A percentile compares a stretch with the other conserved stretches of the same genome.
Conservation (phyloP, 2,888 invertebrate genomes). For the Portevinia maculata region DNA sequence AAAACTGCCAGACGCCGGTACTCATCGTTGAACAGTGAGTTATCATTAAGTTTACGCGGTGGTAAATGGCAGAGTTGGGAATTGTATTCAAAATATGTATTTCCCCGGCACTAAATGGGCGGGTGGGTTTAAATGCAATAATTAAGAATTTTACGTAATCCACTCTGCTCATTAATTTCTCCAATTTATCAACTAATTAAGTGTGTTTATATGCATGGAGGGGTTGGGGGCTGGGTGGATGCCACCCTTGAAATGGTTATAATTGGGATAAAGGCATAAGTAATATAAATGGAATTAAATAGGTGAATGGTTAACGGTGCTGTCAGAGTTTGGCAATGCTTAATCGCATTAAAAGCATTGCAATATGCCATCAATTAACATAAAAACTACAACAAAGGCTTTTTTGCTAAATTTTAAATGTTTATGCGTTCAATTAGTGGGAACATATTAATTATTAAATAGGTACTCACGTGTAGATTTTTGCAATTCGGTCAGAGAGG, state of each 20-base stretch:
- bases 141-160: slow-evolving; percentile 66
- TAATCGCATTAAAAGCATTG: slow-evolving; percentile 58
- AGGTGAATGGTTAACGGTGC: slow-evolving; percentile 2
- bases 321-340: slow-evolving; percentile 16
- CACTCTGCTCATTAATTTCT: slow-evolving; percentile 69
- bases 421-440: slow-evolving; percentile 55
- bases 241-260: neutral
- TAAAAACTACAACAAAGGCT: slow-evolving; percentile 44
- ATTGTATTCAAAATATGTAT: neutral
- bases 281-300: slow-evolving; percentile 29
- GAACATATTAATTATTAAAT: slow-evolving; percentile 42
- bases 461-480: neutral
- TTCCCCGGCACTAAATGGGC: slow-evolving; percentile 10
- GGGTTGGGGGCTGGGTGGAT: neutral
- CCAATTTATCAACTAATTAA: slow-evolving; percentile 71
- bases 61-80: neutral
- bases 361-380: slow-evolving; percentile 65
- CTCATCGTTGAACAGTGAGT: slow-evolving; percentile 18
- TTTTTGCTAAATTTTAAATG: slow-evolving; percentile 45
- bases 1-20: slow-evolving; percentile 62
- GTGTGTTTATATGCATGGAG: slow-evolving; percentile 33
- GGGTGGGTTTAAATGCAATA: slow-evolving; percentile 45
- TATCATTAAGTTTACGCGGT: neutral
- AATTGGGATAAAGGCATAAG: neutral
- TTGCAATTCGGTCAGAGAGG: slow-evolving; percentile 10